These are phyloP conservation scores for Bothrops alternatus DNA, from an alignment of 2,797 vertebrate genomes.

Conservation along the genomic window DNA sequence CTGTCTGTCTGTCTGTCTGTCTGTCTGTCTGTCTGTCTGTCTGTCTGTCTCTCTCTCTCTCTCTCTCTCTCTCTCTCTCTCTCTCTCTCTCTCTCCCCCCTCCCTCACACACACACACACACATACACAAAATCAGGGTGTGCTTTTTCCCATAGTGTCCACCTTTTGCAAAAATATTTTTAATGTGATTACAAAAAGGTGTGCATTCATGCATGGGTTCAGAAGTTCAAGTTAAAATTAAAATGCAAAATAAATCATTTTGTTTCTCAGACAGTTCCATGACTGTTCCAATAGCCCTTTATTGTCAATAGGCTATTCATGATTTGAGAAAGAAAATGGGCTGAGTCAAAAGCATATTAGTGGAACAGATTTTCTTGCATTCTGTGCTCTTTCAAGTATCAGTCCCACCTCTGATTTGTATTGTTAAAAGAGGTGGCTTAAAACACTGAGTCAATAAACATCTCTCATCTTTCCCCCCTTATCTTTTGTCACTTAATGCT, in stretches of 20 bases:
- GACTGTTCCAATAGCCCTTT: not conserved
- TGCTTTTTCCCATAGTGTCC: not conserved
- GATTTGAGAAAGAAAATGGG: not conserved
- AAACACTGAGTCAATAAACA: not conserved
- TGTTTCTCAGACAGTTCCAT: not conserved
- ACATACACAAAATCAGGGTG: not conserved
- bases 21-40: too few species aligned
- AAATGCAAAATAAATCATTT: not conserved
- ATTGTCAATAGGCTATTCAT: not conserved
- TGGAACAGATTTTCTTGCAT: not conserved
- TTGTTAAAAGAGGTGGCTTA: not conserved
- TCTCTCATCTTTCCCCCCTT: not conserved
- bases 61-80: too few species aligned
- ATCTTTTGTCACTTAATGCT: not conserved
- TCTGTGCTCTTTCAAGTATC: not conserved
- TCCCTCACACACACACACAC: not conserved
- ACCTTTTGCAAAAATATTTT: not conserved
- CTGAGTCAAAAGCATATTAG: not conserved
- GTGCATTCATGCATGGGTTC: not conserved
- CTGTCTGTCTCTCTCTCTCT: too few species aligned
- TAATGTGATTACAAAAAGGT: not conserved
- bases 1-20: too few species aligned
- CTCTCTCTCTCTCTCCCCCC: not conserved
- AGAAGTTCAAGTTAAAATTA: not conserved
- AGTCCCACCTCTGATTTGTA: not conserved